Evolutionary conservation across 1,140 invertebrate genomes (phyloP).

Genomic region (Lanistes nyassanus): DNA sequence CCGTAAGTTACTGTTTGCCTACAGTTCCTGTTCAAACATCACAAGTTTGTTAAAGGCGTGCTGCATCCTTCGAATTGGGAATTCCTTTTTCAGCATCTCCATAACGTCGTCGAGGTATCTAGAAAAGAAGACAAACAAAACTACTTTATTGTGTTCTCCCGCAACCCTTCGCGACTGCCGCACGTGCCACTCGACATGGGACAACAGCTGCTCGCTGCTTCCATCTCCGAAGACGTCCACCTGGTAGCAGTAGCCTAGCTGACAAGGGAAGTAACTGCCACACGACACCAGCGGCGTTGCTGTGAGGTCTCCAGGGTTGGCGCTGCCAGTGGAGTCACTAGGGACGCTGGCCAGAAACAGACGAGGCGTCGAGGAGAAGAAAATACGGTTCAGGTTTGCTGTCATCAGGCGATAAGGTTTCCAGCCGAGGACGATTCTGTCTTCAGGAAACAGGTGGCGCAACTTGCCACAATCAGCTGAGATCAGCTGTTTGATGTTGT

Average conservation of each 20-base stretch:
- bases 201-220: neutral
- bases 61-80: no score
- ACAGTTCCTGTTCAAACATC: no score
- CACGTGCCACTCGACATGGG: neutral
- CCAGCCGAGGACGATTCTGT: neutral
- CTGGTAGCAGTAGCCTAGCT: neutral
- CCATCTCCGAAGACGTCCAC: neutral
- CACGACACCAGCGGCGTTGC: neutral
- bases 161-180: neutral
- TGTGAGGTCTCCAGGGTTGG: neutral
- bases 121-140: neutral
- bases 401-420: neutral
- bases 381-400: neutral
- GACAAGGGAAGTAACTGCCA: neutral
- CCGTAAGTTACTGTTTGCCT: no score
- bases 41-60: no score
- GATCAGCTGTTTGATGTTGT: neutral
- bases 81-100: no score
- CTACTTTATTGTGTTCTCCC: neutral
- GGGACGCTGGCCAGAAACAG: neutral
- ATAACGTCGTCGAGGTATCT: no score
- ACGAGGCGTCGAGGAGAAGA: neutral
- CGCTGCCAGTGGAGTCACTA: neutral
- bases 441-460: conserved; percentile 1
- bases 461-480: neutral